Percentiles rank a stretch among this genome's conserved stretches.
Conservation (phyloP, 2,888 invertebrate species). For the Eupelmus urozonus region DNA sequence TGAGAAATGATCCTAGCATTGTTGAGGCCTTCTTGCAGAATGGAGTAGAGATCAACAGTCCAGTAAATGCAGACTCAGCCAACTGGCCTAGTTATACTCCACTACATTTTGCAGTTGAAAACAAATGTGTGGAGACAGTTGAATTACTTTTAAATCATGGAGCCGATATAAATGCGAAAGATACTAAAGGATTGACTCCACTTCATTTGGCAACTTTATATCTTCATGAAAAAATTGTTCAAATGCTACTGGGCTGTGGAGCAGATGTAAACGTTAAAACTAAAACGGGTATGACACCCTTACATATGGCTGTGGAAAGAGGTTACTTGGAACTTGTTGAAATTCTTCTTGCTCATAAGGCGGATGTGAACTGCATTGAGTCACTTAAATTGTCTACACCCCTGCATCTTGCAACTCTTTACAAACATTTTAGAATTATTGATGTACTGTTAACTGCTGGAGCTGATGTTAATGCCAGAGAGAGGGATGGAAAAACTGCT, state of each 20-base stretch:
- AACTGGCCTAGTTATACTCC: slow-evolving; percentile 29
- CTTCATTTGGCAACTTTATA: slow-evolving; percentile 3
- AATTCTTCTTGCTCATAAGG: slow-evolving; percentile 19
- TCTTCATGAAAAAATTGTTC: neutral
- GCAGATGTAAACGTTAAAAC: slow-evolving; percentile 6
- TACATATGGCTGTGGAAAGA: slow-evolving; percentile 25
- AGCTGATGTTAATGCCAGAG: slow-evolving; percentile 30
- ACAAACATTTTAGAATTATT: slow-evolving; percentile 20
- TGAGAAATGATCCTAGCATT: neutral
- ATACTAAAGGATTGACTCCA: slow-evolving; percentile 4
- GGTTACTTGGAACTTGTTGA: slow-evolving; percentile 18
- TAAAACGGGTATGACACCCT: slow-evolving; percentile 3
- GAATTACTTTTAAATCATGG: slow-evolving; percentile 13
- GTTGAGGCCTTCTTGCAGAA: slow-evolving; percentile 13
- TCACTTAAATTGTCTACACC: neutral
- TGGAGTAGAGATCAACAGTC: slow-evolving; percentile 3
- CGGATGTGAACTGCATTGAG: neutral
- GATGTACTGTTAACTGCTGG: slow-evolving; percentile 31
- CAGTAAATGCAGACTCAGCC: neutral
- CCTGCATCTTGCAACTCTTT: slow-evolving; percentile 31
- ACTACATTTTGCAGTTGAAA: slow-evolving; percentile 37
- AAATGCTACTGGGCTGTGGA: neutral
- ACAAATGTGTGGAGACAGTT: neutral
- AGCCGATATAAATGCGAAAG: slow-evolving; percentile 14
- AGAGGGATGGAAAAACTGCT: slow-evolving; percentile 15